Evolutionary conservation across 2,797 vertebrate genomes (phyloP), one percentile per base, ranked within the genome.

Genomic region (Argentina silus): DNA sequence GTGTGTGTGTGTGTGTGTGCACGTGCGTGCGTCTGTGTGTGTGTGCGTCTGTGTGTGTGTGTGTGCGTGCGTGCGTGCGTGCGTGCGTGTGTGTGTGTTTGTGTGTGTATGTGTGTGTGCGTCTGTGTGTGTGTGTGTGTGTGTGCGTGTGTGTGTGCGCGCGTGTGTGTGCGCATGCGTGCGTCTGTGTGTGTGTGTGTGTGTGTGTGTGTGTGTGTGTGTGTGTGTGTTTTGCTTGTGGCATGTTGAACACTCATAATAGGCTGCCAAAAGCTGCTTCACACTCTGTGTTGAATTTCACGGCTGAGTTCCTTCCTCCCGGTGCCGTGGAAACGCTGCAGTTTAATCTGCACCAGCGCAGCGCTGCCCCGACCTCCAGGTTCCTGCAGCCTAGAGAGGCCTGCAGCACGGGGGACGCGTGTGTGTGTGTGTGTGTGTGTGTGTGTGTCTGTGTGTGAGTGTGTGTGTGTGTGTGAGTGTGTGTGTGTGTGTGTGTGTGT

Each of bases 231-330:
- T 10, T 64, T 36, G 74, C 78, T 77, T 14, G 68, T 81, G 69
- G 70, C 67, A 64, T 79, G 77, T 81, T 61, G 72, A 65, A 78
- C 71, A 71, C 73, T 78, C 68, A 74, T 79, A 83, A 81, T 81
- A 73, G 82, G 45, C 70, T 74, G 80, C 77, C 84, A 64, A 83
- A 75, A 82, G 83, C 79, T 55, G 75, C 76, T 83, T 85, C 80
- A 81, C 78, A 74, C 77, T 81, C 83, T 44, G 36, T 73, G 82
- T 76, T 77, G 69, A 84, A 87, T 87, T 85, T 83, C 82, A 85
- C 65, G 77, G 76, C 80, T 61, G 73, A 78, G 74, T 69, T 78
- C 74, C 21, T 19, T 17, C 21, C 63, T 11, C 36, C 6, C 61
- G 19, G 45, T 8, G 23, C 19, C 53, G 27, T 36, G 27, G 27